Evolutionary conservation across 1,140 invertebrate species (phyloP).

Genomic region (Procambarus clarkii): DNA sequence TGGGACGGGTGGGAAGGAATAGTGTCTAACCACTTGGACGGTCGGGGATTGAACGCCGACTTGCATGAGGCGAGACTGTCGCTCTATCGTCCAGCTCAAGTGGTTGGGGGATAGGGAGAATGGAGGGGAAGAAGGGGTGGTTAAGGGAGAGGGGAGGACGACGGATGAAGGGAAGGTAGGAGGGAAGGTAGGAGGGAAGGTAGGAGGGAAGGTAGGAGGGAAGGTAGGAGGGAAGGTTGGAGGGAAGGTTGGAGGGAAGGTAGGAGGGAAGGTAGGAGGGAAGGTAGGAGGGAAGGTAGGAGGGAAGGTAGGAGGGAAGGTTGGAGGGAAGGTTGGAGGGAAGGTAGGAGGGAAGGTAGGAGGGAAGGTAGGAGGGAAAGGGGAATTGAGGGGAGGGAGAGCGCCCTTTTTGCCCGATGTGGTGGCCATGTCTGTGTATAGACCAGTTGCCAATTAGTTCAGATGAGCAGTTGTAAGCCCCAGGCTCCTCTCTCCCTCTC

Average conservation of each 20-base stretch:
- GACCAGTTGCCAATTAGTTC: neutral
- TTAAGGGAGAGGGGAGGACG: neutral
- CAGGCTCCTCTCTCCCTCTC: too few species aligned
- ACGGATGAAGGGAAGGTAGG: too few species aligned
- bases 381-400: neutral
- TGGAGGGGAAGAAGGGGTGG: neutral
- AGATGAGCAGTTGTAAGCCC: slow-evolving; percentile 1
- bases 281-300: neutral
- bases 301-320: neutral
- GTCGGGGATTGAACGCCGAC: too few species aligned
- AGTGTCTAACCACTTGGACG: too few species aligned
- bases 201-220: too few species aligned
- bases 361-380: neutral
- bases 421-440: neutral
- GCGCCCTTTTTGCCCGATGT: neutral
- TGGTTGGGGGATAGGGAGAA: neutral
- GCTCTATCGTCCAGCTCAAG: too few species aligned
- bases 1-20: too few species aligned
- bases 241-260: neutral
- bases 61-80: too few species aligned
- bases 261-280: neutral
- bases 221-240: neutral
- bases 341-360: neutral
- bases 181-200: neutral
- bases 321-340: neutral